These are phyloP conservation scores for Sussaba pulchella DNA, from an alignment of 2,888 invertebrate genomes.

Conservation along the genomic window DNA sequence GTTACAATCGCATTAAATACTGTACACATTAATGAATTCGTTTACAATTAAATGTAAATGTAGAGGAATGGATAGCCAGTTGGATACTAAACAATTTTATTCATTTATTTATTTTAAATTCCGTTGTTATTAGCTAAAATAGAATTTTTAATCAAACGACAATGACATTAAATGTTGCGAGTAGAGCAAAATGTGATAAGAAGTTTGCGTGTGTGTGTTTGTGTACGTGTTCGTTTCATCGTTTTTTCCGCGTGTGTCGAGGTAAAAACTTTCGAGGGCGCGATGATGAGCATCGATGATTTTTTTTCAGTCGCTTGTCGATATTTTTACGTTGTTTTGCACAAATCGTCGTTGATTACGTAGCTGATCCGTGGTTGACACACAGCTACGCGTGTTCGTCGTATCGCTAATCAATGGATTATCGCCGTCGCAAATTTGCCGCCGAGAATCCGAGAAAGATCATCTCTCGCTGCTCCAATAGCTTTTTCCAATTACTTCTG, in stretches of 20 bases:
- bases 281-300: background rate
- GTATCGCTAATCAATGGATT: constrained; percentile 41
- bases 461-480: constrained; percentile 83
- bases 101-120: constrained; percentile 53
- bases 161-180: constrained; percentile 45
- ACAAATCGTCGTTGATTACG: constrained; percentile 1
- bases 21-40: constrained; percentile 75
- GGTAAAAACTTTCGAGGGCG: background rate
- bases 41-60: constrained; percentile 63
- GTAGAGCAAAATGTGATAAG: background rate
- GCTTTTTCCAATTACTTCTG: constrained; percentile 82
- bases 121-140: constrained; percentile 49
- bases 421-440: constrained; percentile 33
- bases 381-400: constrained; percentile 11
- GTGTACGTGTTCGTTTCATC: background rate
- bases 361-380: background rate
- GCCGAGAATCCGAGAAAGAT: constrained; percentile 70
- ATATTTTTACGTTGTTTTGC: background rate
- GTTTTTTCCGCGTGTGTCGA: too few species aligned
- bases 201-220: background rate
- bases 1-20: constrained; percentile 75
- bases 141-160: constrained; percentile 18
- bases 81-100: constrained; percentile 43
- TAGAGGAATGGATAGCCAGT: constrained; percentile 67
- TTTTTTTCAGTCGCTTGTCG: background rate